Base-by-base conservation (phyloP, 2,797 vertebrate genomes). In the Dermochelys coriacea region DNA sequence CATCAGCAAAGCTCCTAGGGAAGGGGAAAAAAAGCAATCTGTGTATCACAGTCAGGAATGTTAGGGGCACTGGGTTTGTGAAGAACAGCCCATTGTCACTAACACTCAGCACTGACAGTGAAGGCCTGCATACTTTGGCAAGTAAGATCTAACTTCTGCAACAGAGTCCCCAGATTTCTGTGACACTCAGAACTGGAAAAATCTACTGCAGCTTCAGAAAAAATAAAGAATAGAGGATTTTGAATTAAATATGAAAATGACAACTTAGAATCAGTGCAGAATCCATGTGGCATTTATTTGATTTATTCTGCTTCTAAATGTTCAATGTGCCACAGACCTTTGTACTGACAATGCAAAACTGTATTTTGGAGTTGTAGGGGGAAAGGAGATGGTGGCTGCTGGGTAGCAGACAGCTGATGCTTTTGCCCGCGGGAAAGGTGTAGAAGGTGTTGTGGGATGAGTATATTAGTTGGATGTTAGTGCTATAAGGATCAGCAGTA, bases 21-120 rank as follows among this genome's bases (percentile, higher is more conserved):
- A 47, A 87, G 85, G 41, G 57, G 86, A 90, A 25, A 18, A 51
- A 71, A 89, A 25, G 25, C 91, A 94, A 94, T 2, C 3, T 52
- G 77, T 55, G 19, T 84, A 14, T 41, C 41, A 77, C 4, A 3
- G 2, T 37, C 0, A 1, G 71, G 6, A 74, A 87, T 78, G 37
- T 74, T 6, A 55, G 85, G 37, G 31, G 14, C 91, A 68, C 23
- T 61, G 59, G 54, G 75, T 59, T 80, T 77, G 19, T 84, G 19
- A 29, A 75, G 83, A 75, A 21, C 10, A 54, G 10, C 1, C 51
- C 80, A 64, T 61, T 29, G 12, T 37, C 88, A 8, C 29, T 23
- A 8, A 50, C 3, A 12, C 61, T 78, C 12, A 86, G 8, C 52
- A 41, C 71, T 90, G 0, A 0, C 25, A 51, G 23, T 10, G 1